These are phyloP conservation scores for Siderastrea radians DNA, from an alignment of 92 coral and sea anemone genomes.

Conservation along the genomic window DNA sequence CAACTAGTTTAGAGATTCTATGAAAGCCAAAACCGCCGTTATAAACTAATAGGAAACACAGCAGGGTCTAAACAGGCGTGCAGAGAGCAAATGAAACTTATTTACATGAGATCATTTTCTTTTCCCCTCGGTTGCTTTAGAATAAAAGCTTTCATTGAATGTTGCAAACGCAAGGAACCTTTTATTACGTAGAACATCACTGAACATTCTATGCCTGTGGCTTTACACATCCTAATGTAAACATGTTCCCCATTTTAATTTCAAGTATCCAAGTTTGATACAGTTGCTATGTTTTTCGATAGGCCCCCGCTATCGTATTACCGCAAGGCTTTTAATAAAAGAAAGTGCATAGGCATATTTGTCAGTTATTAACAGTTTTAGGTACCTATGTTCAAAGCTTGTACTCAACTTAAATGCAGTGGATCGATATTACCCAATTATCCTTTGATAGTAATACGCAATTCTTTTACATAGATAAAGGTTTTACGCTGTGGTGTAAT, in stretches of 20 bases:
- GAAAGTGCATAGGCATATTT: neutral
- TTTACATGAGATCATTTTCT: neutral
- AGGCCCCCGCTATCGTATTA: neutral
- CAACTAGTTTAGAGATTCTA: conserved; percentile 9
- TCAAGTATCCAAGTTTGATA: neutral
- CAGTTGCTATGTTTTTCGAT: neutral
- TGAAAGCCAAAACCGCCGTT: conserved; percentile 16
- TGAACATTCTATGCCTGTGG: neutral
- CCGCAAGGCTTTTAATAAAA: neutral
- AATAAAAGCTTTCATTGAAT: conserved; percentile 22
- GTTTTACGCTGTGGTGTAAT: neutral
- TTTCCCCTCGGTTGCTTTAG: conserved; percentile 28
- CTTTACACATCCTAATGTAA: neutral
- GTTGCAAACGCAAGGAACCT: neutral
- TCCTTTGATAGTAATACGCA: neutral
- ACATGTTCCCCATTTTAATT: neutral
- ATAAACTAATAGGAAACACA: conserved; percentile 43
- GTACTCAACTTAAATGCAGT: no score
- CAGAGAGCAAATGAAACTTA: neutral
- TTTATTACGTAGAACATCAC: neutral
- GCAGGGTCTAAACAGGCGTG: conserved; percentile 14
- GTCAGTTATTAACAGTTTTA: neutral
- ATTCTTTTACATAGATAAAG: neutral
- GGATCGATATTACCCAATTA: no score
- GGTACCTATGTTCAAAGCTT: no score